These are phyloP conservation scores for Tenrec ecaudatus DNA, from an alignment of 2,113 vertebrate genomes.

Conservation along the genomic window DNA sequence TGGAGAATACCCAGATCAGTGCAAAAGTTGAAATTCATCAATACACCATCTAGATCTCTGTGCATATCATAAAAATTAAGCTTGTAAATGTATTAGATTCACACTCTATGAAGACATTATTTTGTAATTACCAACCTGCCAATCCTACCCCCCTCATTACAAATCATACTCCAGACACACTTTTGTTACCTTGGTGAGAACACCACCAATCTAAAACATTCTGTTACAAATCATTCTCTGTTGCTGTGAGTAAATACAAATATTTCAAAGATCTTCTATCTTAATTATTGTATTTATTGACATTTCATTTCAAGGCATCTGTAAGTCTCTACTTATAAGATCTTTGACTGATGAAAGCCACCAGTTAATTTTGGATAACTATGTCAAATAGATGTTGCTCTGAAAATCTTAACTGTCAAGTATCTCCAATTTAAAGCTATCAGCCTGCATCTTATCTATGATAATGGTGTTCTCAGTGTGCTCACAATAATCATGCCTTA, in stretches of 20 bases:
- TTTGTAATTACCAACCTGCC: neutral
- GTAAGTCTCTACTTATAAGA: neutral
- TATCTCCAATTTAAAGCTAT: neutral
- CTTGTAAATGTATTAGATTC: neutral
- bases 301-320: neutral
- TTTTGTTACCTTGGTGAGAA: neutral
- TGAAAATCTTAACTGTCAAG: neutral
- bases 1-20: neutral
- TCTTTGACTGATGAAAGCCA: neutral
- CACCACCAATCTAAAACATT: neutral
- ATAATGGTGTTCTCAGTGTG: neutral
- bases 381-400: neutral
- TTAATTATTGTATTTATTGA: slow-evolving; percentile 8
- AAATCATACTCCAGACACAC: neutral
- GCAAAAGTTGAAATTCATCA: neutral
- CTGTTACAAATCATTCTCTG: neutral
- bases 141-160: neutral
- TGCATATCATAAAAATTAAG: neutral
- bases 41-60: rapidly evolving
- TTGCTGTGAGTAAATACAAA: no score
- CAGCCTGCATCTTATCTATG: neutral
- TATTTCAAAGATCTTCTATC: neutral
- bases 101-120: neutral
- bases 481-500: neutral
- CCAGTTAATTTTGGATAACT: neutral